Conservation (phyloP, 2,113 vertebrate species). For the Myanophis thanlyinensis region DNA sequence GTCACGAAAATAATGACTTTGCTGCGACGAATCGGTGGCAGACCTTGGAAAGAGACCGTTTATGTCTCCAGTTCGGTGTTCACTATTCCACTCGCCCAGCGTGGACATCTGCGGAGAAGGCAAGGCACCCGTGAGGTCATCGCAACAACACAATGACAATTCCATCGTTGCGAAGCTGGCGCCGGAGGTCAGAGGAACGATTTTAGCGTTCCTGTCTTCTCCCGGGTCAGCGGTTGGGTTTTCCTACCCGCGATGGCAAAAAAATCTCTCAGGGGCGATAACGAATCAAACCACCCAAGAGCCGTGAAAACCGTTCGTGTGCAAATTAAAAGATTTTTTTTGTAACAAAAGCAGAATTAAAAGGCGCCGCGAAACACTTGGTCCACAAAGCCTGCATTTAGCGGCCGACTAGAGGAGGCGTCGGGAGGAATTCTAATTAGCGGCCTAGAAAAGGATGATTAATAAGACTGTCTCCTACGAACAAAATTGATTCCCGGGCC, state of each 20-base stretch:
- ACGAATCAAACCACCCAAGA: background rate
- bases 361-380: background rate
- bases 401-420: background rate
- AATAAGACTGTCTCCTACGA: background rate
- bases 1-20: background rate
- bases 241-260: too few species aligned
- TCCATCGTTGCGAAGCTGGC: too few species aligned
- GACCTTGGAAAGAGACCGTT: background rate
- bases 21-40: background rate
- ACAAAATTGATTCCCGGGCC: background rate
- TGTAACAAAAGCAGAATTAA: background rate
- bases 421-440: background rate
- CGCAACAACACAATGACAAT: background rate
- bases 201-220: too few species aligned
- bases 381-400: background rate
- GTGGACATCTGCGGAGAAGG: background rate
- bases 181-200: background rate
- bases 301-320: background rate
- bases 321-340: background rate
- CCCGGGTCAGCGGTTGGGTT: background rate
- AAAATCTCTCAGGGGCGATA: background rate
- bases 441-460: background rate
- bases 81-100: background rate
- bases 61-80: background rate
- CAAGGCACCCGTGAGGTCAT: background rate